Conservation (phyloP, 2,113 vertebrate species). For the Esox niger region DNA sequence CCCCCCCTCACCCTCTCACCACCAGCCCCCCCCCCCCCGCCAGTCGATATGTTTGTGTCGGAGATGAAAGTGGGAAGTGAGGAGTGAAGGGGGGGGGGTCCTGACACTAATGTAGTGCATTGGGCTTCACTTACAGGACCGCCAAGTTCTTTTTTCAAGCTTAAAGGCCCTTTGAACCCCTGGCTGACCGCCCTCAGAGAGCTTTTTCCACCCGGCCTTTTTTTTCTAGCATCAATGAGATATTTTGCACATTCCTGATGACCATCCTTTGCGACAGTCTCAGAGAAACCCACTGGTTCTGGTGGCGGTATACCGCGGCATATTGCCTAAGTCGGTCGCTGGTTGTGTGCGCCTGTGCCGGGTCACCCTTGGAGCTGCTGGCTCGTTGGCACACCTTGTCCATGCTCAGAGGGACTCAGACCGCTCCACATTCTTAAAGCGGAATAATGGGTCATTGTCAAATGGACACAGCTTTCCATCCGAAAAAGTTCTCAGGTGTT, state of each 20-base stretch:
- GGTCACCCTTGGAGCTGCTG: not conserved
- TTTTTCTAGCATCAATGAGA: slow-evolving; percentile 63
- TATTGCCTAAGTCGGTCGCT: not conserved
- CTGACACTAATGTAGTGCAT: slow-evolving; percentile 78
- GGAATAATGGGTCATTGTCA: no score
- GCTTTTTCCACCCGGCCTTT: slow-evolving; percentile 10
- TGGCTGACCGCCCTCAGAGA: slow-evolving; percentile 43
- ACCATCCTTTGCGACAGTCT: no score
- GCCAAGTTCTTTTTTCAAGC: slow-evolving; percentile 77
- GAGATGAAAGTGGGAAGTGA: slow-evolving; percentile 79
- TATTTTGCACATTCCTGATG: not conserved
- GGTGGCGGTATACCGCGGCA: no score
- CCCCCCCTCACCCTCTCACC: slow-evolving; percentile 12
- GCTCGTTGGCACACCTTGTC: not conserved
- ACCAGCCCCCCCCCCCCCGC: not conserved
- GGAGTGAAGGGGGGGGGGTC: slow-evolving; percentile 55
- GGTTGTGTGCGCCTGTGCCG: not conserved
- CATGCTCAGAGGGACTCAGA: no score
- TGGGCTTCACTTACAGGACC: slow-evolving; percentile 77
- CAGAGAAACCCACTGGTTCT: no score
- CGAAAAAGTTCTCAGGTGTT: no score
- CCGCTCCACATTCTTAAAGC: no score
- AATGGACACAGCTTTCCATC: no score
- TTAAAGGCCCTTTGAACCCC: slow-evolving; percentile 78
- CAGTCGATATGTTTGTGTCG: slow-evolving; percentile 76